These are phyloP conservation scores for Busseola fusca DNA, from an alignment of 2,888 invertebrate genomes.

Conservation along the genomic window DNA sequence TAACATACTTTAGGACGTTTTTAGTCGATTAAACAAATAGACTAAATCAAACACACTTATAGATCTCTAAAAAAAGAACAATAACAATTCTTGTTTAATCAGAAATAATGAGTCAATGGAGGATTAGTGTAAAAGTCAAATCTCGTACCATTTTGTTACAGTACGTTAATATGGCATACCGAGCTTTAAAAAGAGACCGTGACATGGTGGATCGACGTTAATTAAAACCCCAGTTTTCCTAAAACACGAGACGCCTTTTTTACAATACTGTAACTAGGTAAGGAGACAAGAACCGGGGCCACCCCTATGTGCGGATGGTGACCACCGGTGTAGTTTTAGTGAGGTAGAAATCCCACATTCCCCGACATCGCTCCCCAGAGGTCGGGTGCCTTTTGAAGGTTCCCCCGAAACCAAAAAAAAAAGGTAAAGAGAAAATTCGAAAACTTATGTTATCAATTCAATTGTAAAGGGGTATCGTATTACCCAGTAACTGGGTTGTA, in stretches of 20 bases:
- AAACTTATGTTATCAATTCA: not conserved
- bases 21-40: constrained; percentile 51
- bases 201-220: not conserved
- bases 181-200: not conserved
- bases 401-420: too few species aligned
- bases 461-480: not conserved
- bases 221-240: not conserved
- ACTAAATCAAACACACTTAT: constrained; percentile 42
- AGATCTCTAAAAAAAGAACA: constrained; percentile 45
- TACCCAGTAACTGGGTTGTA: not conserved
- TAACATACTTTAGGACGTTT: constrained; percentile 23
- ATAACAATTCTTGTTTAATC: constrained; percentile 36
- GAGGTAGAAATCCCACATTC: too few species aligned
- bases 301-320: too few species aligned
- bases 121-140: not conserved
- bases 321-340: too few species aligned
- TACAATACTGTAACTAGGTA: not conserved
- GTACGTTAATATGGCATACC: not conserved
- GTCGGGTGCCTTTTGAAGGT: too few species aligned
- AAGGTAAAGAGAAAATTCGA: not conserved
- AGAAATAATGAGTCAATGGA: constrained; percentile 21
- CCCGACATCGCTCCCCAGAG: too few species aligned
- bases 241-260: not conserved
- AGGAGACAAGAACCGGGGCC: too few species aligned
- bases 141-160: not conserved